Percentiles rank a stretch among this genome's conserved stretches.
Evolutionary conservation across 2,888 invertebrate species (phyloP).

Genomic region (Heliothis peltigera): DNA sequence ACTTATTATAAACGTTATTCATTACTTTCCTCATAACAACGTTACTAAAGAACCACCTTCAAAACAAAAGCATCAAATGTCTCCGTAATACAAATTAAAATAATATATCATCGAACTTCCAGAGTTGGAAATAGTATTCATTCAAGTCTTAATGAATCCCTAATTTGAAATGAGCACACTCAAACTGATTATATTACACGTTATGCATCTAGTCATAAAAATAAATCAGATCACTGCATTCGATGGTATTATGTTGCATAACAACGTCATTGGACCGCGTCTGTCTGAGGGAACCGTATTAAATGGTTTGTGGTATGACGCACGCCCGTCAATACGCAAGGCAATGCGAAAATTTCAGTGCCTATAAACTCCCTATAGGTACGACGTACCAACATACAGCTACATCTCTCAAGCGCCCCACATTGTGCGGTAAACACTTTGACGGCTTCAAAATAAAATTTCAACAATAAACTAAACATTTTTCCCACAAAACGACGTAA

Average conservation of each 20-base stretch:
- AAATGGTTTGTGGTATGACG: slow-evolving; percentile 80
- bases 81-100: too few species aligned
- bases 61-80: too few species aligned
- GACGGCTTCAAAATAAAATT: slow-evolving; percentile 27
- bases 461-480: slow-evolving; percentile 8
- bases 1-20: too few species aligned
- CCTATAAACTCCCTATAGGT: slow-evolving; percentile 58
- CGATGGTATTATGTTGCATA: slow-evolving; percentile 64
- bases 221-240: slow-evolving; percentile 18
- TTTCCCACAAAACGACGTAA: slow-evolving; percentile 6
- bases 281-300: slow-evolving; percentile 76
- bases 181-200: too few species aligned
- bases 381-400: slow-evolving; percentile 10
- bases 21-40: too few species aligned
- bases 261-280: slow-evolving; percentile 49
- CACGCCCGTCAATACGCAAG: slow-evolving; percentile 64
- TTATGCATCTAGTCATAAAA: not conserved
- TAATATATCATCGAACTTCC: too few species aligned
- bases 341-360: slow-evolving; percentile 63
- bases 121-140: too few species aligned
- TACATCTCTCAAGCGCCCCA: slow-evolving; percentile 10
- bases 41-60: too few species aligned
- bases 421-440: slow-evolving; percentile 46
- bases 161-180: too few species aligned
- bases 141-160: too few species aligned